phyloP scores from a whole-genome alignment of 2,888 invertebrate species.

The Chydorus sphaericus region DNA sequence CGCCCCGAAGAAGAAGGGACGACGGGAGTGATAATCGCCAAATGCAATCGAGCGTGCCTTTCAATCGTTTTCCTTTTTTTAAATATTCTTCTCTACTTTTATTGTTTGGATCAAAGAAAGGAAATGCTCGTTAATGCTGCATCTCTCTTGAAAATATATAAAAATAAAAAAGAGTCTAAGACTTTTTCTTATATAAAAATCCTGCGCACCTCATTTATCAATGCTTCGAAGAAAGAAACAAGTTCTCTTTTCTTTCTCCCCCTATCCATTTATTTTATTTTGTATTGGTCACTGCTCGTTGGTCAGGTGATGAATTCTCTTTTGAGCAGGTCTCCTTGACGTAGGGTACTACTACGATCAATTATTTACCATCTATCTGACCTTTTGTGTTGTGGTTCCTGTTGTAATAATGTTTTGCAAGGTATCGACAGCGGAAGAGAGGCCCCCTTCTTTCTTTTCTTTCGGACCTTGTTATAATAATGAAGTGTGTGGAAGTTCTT shows the following conservation, averaged over 20 bases:
- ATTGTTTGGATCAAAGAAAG: neutral
- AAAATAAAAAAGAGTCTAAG: neutral
- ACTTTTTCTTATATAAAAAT: neutral
- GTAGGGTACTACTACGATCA: no score
- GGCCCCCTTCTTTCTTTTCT: no score
- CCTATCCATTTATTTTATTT: neutral
- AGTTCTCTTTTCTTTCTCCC: neutral
- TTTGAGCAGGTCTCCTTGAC: constrained; percentile 7
- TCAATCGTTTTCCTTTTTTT: neutral
- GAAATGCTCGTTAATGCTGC: constrained; percentile 2
- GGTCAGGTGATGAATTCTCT: constrained; percentile 5
- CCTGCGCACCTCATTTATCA: constrained; percentile 1
- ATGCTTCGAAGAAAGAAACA: neutral
- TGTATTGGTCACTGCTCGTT: constrained; percentile 8
- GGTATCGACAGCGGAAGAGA: no score
- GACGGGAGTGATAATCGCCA: neutral
- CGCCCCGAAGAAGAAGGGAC: neutral
- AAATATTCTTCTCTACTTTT: neutral
- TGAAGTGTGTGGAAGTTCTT: no score
- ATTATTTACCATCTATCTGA: neutral
- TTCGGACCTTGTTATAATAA: no score
- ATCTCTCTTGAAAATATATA: neutral
- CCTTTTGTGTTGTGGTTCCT: no score
- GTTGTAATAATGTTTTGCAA: no score
- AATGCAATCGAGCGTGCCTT: constrained; percentile 5